Base-by-base conservation (phyloP, 2,113 vertebrate genomes). In the Scolopax mira region DNA sequence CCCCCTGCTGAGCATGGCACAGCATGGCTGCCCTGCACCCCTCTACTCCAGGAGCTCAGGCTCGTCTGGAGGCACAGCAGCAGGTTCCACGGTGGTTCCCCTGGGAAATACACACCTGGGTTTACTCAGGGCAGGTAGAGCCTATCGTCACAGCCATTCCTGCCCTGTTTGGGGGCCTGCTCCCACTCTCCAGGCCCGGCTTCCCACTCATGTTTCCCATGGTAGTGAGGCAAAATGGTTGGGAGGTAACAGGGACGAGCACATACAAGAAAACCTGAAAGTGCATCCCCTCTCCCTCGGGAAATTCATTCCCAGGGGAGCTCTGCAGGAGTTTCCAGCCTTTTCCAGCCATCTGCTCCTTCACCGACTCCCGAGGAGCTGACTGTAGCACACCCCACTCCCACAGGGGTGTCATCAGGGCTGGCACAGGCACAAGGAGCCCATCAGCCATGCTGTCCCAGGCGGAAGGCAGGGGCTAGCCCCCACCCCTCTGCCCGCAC, bases 281-380 rank as follows among this genome's bases (percentile, higher is more conserved):
- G 33, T 28, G 2, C 3, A 10, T 35, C 9, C 44, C 15, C 23
- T 54, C 31, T 70, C 6, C 28, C 7, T 17, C 11, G 1, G 11
- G 61, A 44, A 46, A 23, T 35, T 15, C 24, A 5, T 6, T 49
- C 18, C 62, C 31, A 60, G 52, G 21, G 30, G 33, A 82, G n/a
- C 33, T 1, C 1, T 11, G 11, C 0, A 2, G 48, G 13, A 18
- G 4, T 9, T 64, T 54, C 42, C 79, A 89, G 48, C 18, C 14
- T 13, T 41, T n/a, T 22, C 51, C 1, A 9, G 54, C n/a, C 18
- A 48, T 33, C 33, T 3, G 0, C n/a, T 52, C 25, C 39, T 25
- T 41, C 1, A 1, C 10, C 4, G 22, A 18, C 5, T 6, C 1
- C 7, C 1, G 0, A 0, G 2, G n/a, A n/a, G 42, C 64, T 77